Base-by-base conservation (phyloP, 2,888 invertebrate genomes). In the Ellobium chinense region DNA sequence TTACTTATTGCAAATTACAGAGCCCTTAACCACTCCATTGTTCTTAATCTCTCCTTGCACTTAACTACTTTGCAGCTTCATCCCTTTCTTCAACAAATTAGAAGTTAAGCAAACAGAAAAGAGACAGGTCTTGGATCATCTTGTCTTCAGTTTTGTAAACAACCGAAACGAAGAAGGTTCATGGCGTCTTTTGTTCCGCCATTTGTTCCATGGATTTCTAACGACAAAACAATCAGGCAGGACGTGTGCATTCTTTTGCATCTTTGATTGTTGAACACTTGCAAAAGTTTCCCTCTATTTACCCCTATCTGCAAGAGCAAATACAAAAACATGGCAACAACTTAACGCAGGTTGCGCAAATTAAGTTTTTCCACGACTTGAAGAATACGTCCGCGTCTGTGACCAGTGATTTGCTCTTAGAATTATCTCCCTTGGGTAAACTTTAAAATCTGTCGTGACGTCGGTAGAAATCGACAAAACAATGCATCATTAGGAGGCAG, bases 341-440 rank as follows among this genome's bases (percentile, higher is more conserved):
- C 68, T 39, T 29, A 24, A 46, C 29, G 68, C 68, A 68, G 68
- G 68, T 68, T 68, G 68, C 29, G 68, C 29, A 2, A 37, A n/a
- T n/a, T n/a, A 24, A 46, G 46, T 46, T 39, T 68, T 46, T 68
- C 29, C 68, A 5, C 46, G 46, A 18, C 4, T n/a, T 21, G 46
- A 46, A 24, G 29, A 62, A 27, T 27, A 62, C 27, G 21, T 29
- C 14, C 7, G 39, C 68, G 46, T 29, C 29, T 37, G 46, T 27
- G 39, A 36, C 46, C 63, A 12, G 46, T 46, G 27, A 27, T 46
- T 68, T 46, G 39, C 46, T 46, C 18, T 46, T 27, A 18, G 29
- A 68, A 68, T 68, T 68, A 68, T 46, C 46, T 68, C 68, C 68
- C 68, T 14, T 68, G 68, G 46, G 68, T 68, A 68, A 68, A 68